A percentile compares a stretch with the other conserved stretches of the same genome.
phyloP scores from a whole-genome alignment of 1,140 invertebrate genomes.

The Eulimnadia texana region DNA sequence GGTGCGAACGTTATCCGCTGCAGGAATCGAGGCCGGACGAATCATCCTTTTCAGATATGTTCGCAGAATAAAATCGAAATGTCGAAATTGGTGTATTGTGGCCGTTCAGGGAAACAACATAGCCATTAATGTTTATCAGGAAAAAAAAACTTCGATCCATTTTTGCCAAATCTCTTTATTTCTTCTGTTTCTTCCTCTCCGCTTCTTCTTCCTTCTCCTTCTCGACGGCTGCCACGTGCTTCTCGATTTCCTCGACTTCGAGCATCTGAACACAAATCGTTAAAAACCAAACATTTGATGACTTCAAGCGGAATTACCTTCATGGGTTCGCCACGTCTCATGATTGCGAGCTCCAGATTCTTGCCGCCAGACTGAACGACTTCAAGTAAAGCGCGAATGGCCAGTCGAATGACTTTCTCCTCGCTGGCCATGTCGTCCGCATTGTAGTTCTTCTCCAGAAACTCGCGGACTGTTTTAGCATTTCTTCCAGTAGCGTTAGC shows the following conservation, averaged over 20 bases:
- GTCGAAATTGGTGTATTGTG: no score
- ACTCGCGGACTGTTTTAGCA: conserved; percentile 95
- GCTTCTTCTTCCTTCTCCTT: conserved; percentile 96
- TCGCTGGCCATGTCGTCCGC: conserved; percentile 69
- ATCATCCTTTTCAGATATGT: no score
- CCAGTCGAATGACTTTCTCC: conserved; percentile 83
- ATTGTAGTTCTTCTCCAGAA: conserved; percentile 94
- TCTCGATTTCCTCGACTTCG: conserved; percentile 75
- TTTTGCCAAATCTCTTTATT: no score
- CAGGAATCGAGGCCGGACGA: no score
- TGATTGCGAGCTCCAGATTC: conserved; percentile 95
- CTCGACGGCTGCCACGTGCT: conserved; percentile 85
- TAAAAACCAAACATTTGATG: not conserved
- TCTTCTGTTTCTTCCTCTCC: conserved; percentile 81
- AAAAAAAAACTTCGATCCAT: no score
- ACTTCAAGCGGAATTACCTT: conserved; percentile 43
- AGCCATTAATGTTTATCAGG: no score
- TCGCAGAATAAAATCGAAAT: no score
- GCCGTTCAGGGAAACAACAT: no score
- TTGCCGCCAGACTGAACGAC: conserved; percentile 97
- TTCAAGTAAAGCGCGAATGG: conserved; percentile 89
- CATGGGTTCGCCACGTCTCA: conserved; percentile 66
- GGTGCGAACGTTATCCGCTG: no score
- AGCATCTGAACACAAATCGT: conserved; percentile 46
- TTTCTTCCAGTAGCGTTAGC: conserved; percentile 96